Conservation (phyloP, 2,888 invertebrate genomes). For the Vesta saturnalis region DNA sequence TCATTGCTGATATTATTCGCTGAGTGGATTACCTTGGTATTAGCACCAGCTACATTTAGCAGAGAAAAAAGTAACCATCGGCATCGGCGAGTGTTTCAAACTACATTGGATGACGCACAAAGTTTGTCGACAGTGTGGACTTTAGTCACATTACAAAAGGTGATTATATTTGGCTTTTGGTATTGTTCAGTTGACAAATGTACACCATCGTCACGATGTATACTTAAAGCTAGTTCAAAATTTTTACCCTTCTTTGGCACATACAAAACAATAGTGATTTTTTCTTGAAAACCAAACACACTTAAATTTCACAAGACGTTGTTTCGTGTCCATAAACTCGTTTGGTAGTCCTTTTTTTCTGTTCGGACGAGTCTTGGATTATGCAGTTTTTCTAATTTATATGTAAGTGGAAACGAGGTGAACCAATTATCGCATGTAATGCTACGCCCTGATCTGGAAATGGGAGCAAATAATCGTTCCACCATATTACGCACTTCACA, state of each 20-base stretch:
- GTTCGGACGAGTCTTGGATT: neutral
- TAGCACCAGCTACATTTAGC: neutral
- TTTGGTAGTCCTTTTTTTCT: neutral
- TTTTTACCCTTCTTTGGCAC: neutral
- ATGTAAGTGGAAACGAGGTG: neutral
- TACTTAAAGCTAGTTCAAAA: neutral
- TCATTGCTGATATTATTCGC: too few relatives aligned
- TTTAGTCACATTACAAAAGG: too few relatives aligned
- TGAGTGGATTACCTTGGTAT: neutral
- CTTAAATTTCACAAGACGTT: neutral
- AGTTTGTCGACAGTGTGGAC: too few relatives aligned
- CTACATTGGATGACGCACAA: neutral
- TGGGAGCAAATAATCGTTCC: neutral
- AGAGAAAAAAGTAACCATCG: too few relatives aligned
- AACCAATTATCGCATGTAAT: neutral
- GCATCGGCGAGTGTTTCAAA: neutral
- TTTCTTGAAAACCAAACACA: neutral
- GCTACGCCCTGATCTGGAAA: neutral
- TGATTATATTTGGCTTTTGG: neutral
- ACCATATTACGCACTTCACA: neutral
- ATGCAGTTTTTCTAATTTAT: neutral
- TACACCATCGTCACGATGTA: neutral
- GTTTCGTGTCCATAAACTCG: neutral
- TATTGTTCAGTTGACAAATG: too few relatives aligned
- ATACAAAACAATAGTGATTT: neutral